Conservation (phyloP, 2,797 vertebrate genomes). For the Gymnothorax javanicus region DNA sequence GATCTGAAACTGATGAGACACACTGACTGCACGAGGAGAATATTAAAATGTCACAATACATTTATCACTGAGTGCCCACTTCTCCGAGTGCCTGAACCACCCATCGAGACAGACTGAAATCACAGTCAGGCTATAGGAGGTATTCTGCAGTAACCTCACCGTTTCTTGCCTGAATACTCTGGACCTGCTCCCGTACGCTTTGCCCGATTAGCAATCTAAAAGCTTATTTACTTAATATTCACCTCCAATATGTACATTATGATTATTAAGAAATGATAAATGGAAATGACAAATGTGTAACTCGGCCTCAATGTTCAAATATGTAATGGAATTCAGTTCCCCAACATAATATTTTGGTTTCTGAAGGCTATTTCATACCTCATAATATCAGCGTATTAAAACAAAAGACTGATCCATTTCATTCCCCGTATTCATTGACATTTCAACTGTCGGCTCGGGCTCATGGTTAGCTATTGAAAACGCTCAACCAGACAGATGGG, state of each 20-base stretch:
- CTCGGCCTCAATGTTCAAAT: neutral
- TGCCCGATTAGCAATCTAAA: no score
- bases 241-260: no score
- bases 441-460: neutral
- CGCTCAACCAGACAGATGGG: neutral
- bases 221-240: no score
- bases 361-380: neutral
- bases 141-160: no score
- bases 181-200: no score
- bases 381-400: neutral
- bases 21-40: neutral
- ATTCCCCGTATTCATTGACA: neutral
- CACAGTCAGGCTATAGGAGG: neutral
- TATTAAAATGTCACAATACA: neutral
- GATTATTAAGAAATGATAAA: no score
- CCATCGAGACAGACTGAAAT: neutral
- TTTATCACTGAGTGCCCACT: neutral
- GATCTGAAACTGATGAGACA: conserved; percentile 3
- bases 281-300: no score
- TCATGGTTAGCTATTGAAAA: neutral
- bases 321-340: neutral
- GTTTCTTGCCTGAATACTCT: no score
- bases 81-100: neutral
- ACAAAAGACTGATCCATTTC: neutral
- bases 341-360: neutral